phyloP scores from a whole-genome alignment of 2,113 vertebrate genomes.

The Halcyon senegalensis region DNA sequence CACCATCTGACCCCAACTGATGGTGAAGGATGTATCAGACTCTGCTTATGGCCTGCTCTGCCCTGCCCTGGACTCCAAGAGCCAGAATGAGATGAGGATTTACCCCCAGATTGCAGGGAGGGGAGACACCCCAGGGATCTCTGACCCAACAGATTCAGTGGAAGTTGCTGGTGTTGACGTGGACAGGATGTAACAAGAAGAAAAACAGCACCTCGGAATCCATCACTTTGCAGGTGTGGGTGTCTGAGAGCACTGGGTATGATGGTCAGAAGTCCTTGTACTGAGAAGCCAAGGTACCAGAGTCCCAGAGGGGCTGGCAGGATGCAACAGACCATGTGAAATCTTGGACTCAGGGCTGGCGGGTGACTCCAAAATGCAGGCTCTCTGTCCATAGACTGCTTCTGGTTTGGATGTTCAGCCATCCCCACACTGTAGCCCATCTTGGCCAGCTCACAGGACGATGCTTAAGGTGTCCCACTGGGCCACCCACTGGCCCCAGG shows the following conservation, averaged over 20 bases:
- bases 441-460: not conserved
- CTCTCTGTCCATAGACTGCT: not conserved
- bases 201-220: not conserved
- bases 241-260: not conserved
- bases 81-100: not conserved
- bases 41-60: not conserved
- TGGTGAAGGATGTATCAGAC: not conserved
- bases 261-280: not conserved
- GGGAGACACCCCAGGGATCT: not conserved
- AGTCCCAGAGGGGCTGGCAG: fast-evolving
- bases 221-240: not conserved
- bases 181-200: not conserved
- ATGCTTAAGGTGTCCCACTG: not conserved
- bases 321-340: not conserved
- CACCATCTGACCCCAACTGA: not conserved
- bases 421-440: not conserved
- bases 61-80: not conserved
- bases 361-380: not conserved
- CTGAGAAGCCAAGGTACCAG: not conserved
- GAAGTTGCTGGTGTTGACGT: not conserved
- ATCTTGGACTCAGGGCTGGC: not conserved
- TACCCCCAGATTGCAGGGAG: not conserved
- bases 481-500: not conserved
- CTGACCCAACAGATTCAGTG: not conserved
- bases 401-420: not conserved